Percentiles rank a stretch among this genome's conserved stretches.
phyloP scores from a whole-genome alignment of 2,797 vertebrate genomes.

The Diceros bicornis region DNA sequence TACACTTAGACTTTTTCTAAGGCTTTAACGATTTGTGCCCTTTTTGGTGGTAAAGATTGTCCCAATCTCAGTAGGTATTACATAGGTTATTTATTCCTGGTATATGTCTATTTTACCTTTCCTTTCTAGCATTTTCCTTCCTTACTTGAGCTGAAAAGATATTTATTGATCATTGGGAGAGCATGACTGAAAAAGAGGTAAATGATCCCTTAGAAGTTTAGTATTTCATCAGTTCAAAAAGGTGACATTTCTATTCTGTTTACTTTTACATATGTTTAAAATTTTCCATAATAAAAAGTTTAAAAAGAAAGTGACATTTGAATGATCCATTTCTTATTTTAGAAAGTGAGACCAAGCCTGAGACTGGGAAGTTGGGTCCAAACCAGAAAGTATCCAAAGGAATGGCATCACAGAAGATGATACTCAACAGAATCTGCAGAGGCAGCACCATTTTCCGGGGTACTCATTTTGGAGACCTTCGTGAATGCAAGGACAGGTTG shows the following conservation, averaged over 20 bases:
- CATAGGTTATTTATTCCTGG: not conserved
- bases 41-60: not conserved
- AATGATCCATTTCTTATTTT: not conserved
- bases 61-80: not conserved
- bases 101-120: not conserved
- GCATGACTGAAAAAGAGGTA: not conserved
- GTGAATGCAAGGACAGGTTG: not conserved
- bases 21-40: not conserved
- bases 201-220: not conserved
- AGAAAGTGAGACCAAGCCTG: not conserved
- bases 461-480: not conserved
- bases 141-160: not conserved
- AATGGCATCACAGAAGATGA: not conserved
- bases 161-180: not conserved
- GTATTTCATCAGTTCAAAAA: not conserved
- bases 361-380: not conserved
- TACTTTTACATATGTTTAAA: not conserved
- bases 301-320: not conserved
- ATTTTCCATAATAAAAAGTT: not conserved
- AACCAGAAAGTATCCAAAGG: not conserved
- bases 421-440: not conserved
- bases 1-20: not conserved
- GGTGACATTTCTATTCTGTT: not conserved
- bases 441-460: not conserved
- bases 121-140: not conserved